Conservation (phyloP, 2,113 vertebrate genomes). For the Stigmatopora argus region DNA sequence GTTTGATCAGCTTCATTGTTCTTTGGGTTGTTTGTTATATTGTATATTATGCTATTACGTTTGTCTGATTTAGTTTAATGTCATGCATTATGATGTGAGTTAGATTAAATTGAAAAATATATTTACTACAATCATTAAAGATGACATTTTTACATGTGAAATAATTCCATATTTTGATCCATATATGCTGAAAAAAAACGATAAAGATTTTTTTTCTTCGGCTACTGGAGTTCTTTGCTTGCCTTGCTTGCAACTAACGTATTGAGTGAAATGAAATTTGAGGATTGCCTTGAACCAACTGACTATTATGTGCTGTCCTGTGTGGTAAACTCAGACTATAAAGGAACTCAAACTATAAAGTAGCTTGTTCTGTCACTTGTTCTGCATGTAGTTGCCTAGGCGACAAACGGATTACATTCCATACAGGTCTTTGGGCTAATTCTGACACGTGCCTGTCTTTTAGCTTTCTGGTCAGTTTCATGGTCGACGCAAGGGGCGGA, state of each 20-base stretch:
- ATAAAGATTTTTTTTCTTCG: not conserved
- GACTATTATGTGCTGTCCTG: not conserved
- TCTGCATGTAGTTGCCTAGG: constrained; percentile 37
- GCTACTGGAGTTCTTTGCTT: constrained; percentile 6
- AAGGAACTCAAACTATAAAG: constrained; percentile 5
- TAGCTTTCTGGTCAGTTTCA: constrained; percentile 98
- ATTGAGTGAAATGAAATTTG: constrained; percentile 12
- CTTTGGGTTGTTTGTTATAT: not conserved
- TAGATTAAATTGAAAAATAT: not conserved
- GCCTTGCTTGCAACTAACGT: constrained; percentile 18
- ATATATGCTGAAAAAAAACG: not conserved
- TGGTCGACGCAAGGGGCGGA: constrained; percentile 96
- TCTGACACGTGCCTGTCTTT: constrained; percentile 7
- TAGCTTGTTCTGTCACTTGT: not conserved
- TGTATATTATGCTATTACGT: not conserved
- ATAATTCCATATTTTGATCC: not conserved
- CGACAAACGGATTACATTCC: not conserved
- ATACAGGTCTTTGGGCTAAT: not conserved
- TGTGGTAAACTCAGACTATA: not conserved
- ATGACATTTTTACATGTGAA: not conserved
- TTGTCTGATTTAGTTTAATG: not conserved
- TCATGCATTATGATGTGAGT: not conserved
- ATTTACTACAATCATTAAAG: not conserved
- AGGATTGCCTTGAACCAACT: constrained; percentile 15
- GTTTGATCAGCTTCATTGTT: not conserved